Conservation (phyloP, 30 jellyfish, hydroid and myxozoan genomes). For the Nemopilema nomurai region DNA sequence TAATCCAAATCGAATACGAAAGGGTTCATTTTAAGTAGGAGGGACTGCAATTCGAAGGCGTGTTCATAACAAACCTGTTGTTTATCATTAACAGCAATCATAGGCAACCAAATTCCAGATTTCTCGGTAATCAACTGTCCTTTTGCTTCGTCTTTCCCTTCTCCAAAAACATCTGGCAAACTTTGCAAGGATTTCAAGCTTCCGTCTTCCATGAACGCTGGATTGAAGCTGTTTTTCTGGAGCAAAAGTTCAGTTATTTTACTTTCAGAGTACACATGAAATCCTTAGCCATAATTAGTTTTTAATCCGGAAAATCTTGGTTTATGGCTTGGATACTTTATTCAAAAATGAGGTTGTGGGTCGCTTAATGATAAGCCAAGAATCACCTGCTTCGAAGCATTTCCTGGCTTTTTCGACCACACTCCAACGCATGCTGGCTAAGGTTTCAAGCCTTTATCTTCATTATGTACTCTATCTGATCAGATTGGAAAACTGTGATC, state of each 20-base stretch:
- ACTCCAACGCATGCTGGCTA: too few relatives aligned
- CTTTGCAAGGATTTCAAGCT: not conserved
- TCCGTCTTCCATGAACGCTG: not conserved
- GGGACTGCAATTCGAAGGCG: too few relatives aligned
- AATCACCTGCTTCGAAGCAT: too few relatives aligned
- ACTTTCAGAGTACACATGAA: not conserved
- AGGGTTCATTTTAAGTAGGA: too few relatives aligned
- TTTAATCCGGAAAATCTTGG: not conserved
- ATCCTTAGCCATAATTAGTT: too few relatives aligned
- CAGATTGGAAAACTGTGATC: too few relatives aligned
- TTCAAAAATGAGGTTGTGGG: too few relatives aligned
- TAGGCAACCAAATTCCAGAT: slow-evolving; percentile 56
- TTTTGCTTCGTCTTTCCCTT: not conserved
- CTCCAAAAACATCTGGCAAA: not conserved
- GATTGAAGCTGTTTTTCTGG: not conserved
- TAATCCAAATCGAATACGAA: too few relatives aligned
- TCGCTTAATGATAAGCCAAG: too few relatives aligned
- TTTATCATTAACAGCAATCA: slow-evolving; percentile 5
- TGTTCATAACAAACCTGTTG: not conserved
- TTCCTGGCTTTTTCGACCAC: too few relatives aligned
- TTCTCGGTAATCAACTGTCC: slow-evolving; percentile 21
- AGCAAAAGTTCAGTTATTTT: not conserved
- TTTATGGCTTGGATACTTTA: not conserved
- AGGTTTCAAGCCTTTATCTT: too few relatives aligned
- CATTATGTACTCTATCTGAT: too few relatives aligned